phyloP scores from a whole-genome alignment of 2,797 vertebrate genomes.

The Delichon dasypus region DNA sequence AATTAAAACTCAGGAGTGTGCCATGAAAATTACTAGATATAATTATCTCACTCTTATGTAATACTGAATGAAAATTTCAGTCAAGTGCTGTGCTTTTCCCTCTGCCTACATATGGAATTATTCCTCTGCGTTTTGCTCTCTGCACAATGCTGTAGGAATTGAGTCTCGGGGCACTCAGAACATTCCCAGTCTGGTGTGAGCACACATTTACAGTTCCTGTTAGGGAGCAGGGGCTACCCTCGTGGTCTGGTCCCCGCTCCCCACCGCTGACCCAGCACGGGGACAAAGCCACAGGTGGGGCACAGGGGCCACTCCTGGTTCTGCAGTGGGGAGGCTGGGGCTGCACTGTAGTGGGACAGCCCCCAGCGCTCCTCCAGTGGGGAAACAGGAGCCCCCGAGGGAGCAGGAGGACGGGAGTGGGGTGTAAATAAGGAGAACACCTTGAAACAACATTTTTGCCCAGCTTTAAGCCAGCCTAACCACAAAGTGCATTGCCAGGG shows the following conservation, averaged over 20 bases:
- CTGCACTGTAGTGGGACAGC: neutral
- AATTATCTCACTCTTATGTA: conserved; percentile 53
- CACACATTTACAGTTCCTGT: neutral
- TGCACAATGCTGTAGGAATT: neutral
- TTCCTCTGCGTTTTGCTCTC: neutral
- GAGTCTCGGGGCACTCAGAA: neutral
- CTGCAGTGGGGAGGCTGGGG: neutral
- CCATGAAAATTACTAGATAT: neutral
- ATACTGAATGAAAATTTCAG: conserved; percentile 27
- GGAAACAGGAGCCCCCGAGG: neutral
- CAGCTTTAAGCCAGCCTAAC: neutral
- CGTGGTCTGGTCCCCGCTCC: too few species aligned
- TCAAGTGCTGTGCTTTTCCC: neutral
- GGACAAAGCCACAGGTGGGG: neutral
- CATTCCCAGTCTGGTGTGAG: neutral
- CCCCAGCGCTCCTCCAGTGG: accelerated
- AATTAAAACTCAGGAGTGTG: neutral
- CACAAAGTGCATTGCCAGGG: neutral
- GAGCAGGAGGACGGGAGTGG: neutral
- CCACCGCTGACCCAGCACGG: neutral
- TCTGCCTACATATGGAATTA: conserved; percentile 2
- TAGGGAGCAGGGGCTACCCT: neutral
- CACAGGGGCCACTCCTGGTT: too few species aligned
- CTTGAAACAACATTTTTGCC: neutral
- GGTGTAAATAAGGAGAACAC: neutral